Conservation (phyloP, 2,888 invertebrate genomes). For the Formica aserva region DNA sequence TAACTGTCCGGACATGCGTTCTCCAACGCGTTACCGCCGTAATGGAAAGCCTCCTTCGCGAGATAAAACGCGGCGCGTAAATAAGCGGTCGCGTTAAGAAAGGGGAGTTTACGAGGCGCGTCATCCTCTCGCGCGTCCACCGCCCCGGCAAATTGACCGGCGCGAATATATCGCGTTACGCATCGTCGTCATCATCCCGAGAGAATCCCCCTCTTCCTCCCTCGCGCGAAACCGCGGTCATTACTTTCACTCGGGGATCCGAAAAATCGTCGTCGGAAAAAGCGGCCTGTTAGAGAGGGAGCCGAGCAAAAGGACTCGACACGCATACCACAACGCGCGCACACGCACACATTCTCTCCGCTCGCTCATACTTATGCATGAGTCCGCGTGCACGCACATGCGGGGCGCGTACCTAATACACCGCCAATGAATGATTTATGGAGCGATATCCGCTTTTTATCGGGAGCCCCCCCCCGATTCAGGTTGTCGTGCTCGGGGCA, state of each 20-base stretch:
- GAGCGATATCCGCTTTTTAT: slow-evolving; percentile 75
- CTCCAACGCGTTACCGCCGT: not conserved
- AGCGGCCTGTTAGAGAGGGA: not conserved
- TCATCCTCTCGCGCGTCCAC: slow-evolving; percentile 1
- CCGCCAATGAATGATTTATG: slow-evolving; percentile 75
- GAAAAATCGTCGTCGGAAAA: slow-evolving; percentile 50
- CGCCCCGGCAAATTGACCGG: slow-evolving; percentile 18
- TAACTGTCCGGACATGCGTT: not conserved
- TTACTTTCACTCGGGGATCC: slow-evolving; percentile 50
- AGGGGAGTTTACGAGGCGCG: slow-evolving; percentile 42
- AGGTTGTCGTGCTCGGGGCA: slow-evolving; percentile 68
- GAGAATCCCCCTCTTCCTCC: not conserved
- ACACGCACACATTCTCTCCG: not conserved
- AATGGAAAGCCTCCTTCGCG: slow-evolving; percentile 38
- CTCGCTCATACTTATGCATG: slow-evolving; percentile 66
- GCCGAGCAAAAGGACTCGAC: slow-evolving; percentile 25
- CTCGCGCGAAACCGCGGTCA: slow-evolving; percentile 5
- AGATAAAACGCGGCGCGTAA: slow-evolving; percentile 42
- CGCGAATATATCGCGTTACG: slow-evolving; percentile 31
- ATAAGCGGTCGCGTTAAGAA: slow-evolving; percentile 46
- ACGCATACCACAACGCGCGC: not conserved
- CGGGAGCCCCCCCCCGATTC: slow-evolving; percentile 53
- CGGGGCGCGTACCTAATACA: slow-evolving; percentile 62
- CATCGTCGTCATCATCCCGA: not conserved
- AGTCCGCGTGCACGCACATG: slow-evolving; percentile 49